phyloP scores from a whole-genome alignment of 2,113 vertebrate genomes.

The Chroicocephalus ridibundus region DNA sequence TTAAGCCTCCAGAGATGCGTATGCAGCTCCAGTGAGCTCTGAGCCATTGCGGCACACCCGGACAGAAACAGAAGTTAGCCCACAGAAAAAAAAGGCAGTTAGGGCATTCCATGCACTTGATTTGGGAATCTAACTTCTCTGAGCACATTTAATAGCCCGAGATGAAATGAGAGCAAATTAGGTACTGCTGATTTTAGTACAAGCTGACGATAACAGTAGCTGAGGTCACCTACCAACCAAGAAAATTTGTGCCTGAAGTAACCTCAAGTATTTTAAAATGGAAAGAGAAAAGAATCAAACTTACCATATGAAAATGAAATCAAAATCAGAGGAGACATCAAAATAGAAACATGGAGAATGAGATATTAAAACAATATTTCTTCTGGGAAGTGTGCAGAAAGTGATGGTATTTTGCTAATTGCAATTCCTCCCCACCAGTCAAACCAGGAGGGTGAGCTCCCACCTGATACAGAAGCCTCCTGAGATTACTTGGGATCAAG shows the following conservation, averaged over 20 bases:
- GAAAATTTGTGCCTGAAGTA: not conserved
- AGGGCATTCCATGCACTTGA: not conserved
- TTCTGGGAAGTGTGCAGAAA: not conserved
- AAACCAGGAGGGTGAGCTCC: not conserved
- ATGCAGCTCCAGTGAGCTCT: not conserved
- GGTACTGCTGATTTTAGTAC: not conserved
- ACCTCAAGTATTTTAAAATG: not conserved
- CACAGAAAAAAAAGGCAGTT: not conserved
- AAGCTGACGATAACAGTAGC: not conserved
- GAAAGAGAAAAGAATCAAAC: not conserved
- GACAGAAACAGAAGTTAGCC: not conserved
- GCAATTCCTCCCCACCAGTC: not conserved
- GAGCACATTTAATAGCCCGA: not conserved
- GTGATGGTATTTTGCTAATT: not conserved
- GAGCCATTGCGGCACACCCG: accelerated
- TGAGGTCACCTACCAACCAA: not conserved
- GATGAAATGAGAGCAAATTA: not conserved
- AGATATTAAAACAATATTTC: not conserved
- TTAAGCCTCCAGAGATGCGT: not conserved
- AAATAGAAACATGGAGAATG: not conserved
- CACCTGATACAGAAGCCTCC: not conserved
- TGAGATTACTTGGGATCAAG: not conserved
- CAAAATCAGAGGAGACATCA: not conserved
- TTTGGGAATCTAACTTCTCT: not conserved
- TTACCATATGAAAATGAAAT: not conserved